A percentile compares a stretch with the other conserved stretches of the same genome.
These are phyloP conservation scores for Trichacis sp. DNA, from an alignment of 2,888 invertebrate genomes.

Conservation along the genomic window DNA sequence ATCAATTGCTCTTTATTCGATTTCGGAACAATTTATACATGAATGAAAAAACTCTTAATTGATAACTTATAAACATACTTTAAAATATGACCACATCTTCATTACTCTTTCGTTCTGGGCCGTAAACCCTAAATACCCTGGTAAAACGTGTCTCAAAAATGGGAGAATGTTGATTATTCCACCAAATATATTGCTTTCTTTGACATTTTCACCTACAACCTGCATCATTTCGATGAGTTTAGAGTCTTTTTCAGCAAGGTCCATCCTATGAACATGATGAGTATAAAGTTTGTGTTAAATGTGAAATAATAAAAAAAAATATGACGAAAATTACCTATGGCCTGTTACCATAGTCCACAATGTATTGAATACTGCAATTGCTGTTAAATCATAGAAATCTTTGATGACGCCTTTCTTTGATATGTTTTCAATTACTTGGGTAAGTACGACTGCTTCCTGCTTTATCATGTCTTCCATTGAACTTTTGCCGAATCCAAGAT, in stretches of 20 bases:
- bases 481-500: constrained; percentile 76
- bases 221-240: constrained; percentile 73
- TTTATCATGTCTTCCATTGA: constrained; percentile 76
- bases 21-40: too few relatives aligned
- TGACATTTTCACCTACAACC: constrained; percentile 74
- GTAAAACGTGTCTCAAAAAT: constrained; percentile 75
- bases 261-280: constrained; percentile 65
- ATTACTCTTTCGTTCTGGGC: constrained; percentile 70
- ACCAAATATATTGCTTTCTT: constrained; percentile 75
- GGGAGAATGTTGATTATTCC: constrained; percentile 78
- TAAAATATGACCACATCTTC: constrained; percentile 72
- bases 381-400: constrained; percentile 69
- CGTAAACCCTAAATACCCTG: constrained; percentile 74
- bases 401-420: constrained; percentile 66
- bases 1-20: too few relatives aligned
- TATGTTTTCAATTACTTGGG: constrained; percentile 69
- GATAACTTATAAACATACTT: constrained; percentile 63
- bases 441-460: constrained; percentile 72
- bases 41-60: too few relatives aligned
- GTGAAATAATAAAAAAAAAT: too few relatives aligned
- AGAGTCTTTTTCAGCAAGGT: constrained; percentile 71
- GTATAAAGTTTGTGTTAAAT: too few relatives aligned
- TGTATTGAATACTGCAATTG: constrained; percentile 73
- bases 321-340: constrained; percentile 63
- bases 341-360: constrained; percentile 80